These are phyloP conservation scores for Holocentrus rufus DNA, from an alignment of 2,797 vertebrate species.

Conservation along the genomic window DNA sequence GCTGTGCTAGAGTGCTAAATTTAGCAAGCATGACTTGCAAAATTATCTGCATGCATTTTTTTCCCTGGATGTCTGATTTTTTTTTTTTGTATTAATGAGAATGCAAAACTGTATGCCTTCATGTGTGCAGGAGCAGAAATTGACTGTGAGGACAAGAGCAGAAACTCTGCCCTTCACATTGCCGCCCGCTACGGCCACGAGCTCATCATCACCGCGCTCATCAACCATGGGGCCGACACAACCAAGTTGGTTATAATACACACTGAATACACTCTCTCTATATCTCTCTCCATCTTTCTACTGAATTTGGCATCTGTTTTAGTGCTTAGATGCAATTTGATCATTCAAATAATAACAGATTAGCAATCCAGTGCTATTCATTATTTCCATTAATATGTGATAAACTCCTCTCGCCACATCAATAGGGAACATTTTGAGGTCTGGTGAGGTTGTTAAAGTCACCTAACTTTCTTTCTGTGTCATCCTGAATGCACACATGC, in stretches of 20 bases:
- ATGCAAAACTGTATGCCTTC: background rate
- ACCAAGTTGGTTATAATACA: slow-evolving; percentile 87
- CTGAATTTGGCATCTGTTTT: background rate
- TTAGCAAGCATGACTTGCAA: background rate
- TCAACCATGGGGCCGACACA: slow-evolving; percentile 91
- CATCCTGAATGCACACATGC: slow-evolving; percentile 1
- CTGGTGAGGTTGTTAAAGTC: slow-evolving; percentile 11
- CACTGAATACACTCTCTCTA: slow-evolving; percentile 25
- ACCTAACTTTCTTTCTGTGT: background rate
- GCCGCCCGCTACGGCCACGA: slow-evolving; percentile 95
- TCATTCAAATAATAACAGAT: too few species aligned
- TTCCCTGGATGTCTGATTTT: background rate
- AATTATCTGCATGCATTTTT: background rate
- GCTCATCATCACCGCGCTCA: slow-evolving; percentile 94
- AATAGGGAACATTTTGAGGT: too few species aligned
- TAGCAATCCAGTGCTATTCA: too few species aligned
- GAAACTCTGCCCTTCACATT: slow-evolving; percentile 95
- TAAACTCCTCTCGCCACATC: too few species aligned
- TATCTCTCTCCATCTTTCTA: background rate
- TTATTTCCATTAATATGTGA: too few species aligned
- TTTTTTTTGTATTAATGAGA: background rate
- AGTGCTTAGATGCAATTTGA: too few species aligned
- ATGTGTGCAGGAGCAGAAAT: slow-evolving; percentile 88
- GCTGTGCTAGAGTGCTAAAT: background rate
- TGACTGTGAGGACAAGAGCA: slow-evolving; percentile 94